Percentiles rank a stretch among this genome's conserved stretches.
Evolutionary conservation across 2,888 invertebrate species (phyloP).

Genomic region (Troides helena): DNA sequence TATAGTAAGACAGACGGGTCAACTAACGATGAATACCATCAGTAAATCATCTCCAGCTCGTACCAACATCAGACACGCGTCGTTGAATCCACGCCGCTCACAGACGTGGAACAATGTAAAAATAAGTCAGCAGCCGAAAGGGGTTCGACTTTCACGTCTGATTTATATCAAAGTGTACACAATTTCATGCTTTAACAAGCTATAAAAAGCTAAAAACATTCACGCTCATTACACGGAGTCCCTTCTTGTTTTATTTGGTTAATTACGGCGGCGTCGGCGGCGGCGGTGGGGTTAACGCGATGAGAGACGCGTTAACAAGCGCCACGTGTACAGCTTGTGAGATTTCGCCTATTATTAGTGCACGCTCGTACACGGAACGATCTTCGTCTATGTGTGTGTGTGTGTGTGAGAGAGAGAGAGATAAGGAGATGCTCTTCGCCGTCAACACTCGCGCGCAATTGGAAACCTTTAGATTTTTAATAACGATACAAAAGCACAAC

Average conservation of each 20-base stretch:
- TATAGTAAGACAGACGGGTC: no score
- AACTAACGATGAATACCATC: no score
- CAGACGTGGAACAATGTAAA: background rate
- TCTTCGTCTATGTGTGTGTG: background rate
- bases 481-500: constrained; percentile 10
- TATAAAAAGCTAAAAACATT: constrained; percentile 36
- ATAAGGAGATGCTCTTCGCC: constrained; percentile 11
- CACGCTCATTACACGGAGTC: constrained; percentile 38
- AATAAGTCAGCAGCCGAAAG: constrained; percentile 19
- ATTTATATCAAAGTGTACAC: constrained; percentile 28
- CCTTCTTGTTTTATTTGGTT: constrained; percentile 47
- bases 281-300: constrained; percentile 54
- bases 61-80: no score
- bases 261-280: constrained; percentile 47
- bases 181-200: constrained; percentile 34
- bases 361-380: constrained; percentile 13
- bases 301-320: constrained; percentile 53
- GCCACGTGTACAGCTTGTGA: constrained; percentile 30
- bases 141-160: constrained; percentile 19
- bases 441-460: constrained; percentile 16
- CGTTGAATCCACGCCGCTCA: no score
- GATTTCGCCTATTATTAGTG: constrained; percentile 24
- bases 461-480: constrained; percentile 21
- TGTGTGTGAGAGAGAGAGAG: no score
- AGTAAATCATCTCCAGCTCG: no score